Evolutionary conservation across 2,797 vertebrate genomes (phyloP).

Genomic region (Anabacerthia variegaticeps): DNA sequence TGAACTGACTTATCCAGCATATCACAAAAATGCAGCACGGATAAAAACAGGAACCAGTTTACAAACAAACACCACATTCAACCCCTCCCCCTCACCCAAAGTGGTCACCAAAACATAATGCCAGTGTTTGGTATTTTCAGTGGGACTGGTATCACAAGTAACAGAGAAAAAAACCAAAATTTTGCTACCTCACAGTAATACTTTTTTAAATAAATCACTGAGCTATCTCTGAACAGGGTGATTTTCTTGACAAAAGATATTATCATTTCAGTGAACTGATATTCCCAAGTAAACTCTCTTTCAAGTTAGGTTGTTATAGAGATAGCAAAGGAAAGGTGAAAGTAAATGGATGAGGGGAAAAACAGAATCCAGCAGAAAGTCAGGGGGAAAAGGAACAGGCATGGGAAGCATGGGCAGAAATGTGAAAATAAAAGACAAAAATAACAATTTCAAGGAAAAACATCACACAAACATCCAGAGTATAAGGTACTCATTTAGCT

Average conservation of each 20-base stretch:
- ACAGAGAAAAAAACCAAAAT: background rate
- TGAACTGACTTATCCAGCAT: background rate
- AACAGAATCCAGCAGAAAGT: background rate
- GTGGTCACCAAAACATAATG: background rate
- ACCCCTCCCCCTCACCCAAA: accelerated
- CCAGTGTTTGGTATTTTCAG: background rate
- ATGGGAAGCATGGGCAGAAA: background rate
- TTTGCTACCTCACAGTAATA: background rate
- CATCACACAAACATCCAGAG: background rate
- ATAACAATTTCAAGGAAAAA: background rate
- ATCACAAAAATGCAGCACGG: background rate
- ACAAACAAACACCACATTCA: background rate
- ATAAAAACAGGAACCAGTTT: background rate
- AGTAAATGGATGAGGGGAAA: background rate
- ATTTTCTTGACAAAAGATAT: background rate
- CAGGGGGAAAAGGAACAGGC: background rate
- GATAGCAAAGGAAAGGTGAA: background rate
- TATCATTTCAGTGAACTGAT: background rate
- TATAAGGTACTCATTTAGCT: background rate
- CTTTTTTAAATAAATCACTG: background rate
- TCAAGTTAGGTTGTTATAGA: background rate
- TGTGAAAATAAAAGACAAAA: background rate
- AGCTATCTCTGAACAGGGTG: background rate
- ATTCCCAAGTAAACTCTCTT: background rate
- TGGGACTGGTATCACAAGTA: background rate